phyloP scores from a whole-genome alignment of 2,888 invertebrate genomes.

The Zaprionus obscuricornis region DNA sequence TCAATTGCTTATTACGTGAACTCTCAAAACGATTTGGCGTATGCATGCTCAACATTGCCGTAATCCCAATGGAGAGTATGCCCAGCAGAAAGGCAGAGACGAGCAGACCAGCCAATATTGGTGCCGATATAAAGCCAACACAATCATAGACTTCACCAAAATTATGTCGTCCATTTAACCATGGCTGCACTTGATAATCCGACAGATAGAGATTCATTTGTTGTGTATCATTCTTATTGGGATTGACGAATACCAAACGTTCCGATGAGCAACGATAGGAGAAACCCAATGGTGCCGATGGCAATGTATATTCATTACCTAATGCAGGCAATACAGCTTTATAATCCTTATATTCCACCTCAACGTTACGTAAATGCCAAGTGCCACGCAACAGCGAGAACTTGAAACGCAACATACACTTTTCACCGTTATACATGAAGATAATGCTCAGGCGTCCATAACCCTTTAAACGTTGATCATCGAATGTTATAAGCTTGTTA shows the following conservation, averaged over 20 bases:
- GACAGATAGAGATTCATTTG: conserved; percentile 82
- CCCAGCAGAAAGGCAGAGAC: conserved; percentile 89
- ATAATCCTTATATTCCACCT: conserved; percentile 84
- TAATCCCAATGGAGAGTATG: conserved; percentile 91
- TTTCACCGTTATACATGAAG: conserved; percentile 72
- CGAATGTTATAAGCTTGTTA: conserved; percentile 77
- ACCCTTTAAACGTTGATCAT: conserved; percentile 73
- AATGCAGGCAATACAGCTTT: conserved; percentile 65
- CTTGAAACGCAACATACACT: conserved; percentile 85
- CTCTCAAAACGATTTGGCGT: conserved; percentile 99
- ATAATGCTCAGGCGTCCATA: conserved; percentile 79
- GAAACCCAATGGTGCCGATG: conserved; percentile 85
- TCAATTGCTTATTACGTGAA: conserved; percentile 96
- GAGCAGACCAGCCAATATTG: conserved; percentile 96
- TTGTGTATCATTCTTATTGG: conserved; percentile 83
- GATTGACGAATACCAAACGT: conserved; percentile 84
- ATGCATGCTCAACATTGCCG: conserved; percentile 95
- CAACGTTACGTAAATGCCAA: conserved; percentile 86
- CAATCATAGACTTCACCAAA: conserved; percentile 94
- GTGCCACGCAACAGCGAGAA: conserved; percentile 84
- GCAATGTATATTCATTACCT: conserved; percentile 78
- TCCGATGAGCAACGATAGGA: conserved; percentile 85
- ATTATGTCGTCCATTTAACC: conserved; percentile 84
- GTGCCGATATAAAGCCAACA: conserved; percentile 94
- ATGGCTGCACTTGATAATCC: conserved; percentile 86